Percentiles rank a stretch among this genome's conserved stretches.
Conservation (phyloP, 2,797 vertebrate species). For the Neopelma chrysocephalum region DNA sequence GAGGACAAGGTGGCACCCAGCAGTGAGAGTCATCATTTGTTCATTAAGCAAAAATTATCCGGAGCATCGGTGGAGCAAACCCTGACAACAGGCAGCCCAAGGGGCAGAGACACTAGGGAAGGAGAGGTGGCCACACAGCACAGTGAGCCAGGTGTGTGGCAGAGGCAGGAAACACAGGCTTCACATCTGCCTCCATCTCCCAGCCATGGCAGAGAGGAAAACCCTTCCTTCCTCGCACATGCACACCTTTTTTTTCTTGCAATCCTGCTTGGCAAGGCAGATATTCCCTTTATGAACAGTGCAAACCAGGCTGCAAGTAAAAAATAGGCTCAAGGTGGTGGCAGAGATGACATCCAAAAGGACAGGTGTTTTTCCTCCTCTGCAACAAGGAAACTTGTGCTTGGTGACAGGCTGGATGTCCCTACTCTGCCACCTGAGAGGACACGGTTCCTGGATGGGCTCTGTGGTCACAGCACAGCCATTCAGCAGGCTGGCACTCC, state of each 20-base stretch:
- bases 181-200: neutral
- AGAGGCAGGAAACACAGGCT: neutral
- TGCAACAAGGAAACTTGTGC: rapidly evolving
- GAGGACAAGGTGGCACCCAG: neutral
- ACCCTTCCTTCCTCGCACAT: neutral
- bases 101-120: neutral
- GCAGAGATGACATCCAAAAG: neutral
- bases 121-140: rapidly evolving
- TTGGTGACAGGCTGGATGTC: neutral
- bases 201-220: neutral
- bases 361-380: neutral
- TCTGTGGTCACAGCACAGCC: neutral
- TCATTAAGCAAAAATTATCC: neutral
- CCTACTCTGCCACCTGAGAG: neutral
- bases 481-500: too few species aligned
- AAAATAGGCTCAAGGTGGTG: neutral
- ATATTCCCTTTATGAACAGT: neutral
- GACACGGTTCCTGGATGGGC: neutral
- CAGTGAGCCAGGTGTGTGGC: rapidly evolving
- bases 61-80: rapidly evolving
- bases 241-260: neutral
- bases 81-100: neutral
- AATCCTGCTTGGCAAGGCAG: neutral
- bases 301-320: neutral
- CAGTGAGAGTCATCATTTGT: neutral